phyloP scores from a whole-genome alignment of 2,797 vertebrate species.

The Acipenser transmontanus region DNA sequence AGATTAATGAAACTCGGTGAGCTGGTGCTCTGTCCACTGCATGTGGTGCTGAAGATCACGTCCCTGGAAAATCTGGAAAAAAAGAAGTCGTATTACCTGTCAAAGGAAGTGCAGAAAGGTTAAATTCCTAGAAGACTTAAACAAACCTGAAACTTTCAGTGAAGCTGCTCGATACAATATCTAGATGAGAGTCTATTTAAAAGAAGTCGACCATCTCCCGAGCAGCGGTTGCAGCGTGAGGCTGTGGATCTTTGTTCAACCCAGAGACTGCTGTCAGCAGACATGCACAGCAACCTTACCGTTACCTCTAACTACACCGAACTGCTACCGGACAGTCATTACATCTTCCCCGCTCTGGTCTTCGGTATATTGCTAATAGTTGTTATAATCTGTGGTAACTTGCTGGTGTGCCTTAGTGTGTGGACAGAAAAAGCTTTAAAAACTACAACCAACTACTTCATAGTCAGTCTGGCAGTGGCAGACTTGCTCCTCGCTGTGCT shows the following conservation, averaged over 20 bases:
- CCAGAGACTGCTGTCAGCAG: conserved; percentile 30
- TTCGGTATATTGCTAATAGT: conserved; percentile 75
- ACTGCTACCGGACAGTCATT: conserved; percentile 6
- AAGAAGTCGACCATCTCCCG: conserved; percentile 32
- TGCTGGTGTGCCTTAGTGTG: conserved; percentile 86
- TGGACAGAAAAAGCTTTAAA: conserved; percentile 82
- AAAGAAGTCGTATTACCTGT: background rate
- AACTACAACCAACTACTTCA: conserved; percentile 95
- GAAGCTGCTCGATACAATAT: conserved; percentile 16
- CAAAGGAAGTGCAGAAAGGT: conserved; percentile 2
- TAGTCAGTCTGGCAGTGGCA: conserved; percentile 84
- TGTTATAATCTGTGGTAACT: conserved; percentile 78
- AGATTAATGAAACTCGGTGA: background rate
- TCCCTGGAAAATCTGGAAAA: background rate
- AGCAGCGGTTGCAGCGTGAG: conserved; percentile 23
- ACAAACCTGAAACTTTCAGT: conserved; percentile 20
- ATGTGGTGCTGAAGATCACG: conserved; percentile 19
- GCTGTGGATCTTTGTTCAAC: conserved; percentile 25
- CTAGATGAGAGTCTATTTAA: conserved; percentile 43
- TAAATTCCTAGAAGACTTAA: conserved; percentile 20
- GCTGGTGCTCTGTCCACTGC: conserved; percentile 15
- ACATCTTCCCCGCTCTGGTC: conserved; percentile 67
- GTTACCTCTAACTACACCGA: conserved; percentile 16
- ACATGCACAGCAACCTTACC: conserved; percentile 56
- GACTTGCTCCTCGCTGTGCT: conserved; percentile 84